These are phyloP conservation scores for Lithophane leautieri DNA, from an alignment of 2,888 invertebrate genomes.

Conservation along the genomic window DNA sequence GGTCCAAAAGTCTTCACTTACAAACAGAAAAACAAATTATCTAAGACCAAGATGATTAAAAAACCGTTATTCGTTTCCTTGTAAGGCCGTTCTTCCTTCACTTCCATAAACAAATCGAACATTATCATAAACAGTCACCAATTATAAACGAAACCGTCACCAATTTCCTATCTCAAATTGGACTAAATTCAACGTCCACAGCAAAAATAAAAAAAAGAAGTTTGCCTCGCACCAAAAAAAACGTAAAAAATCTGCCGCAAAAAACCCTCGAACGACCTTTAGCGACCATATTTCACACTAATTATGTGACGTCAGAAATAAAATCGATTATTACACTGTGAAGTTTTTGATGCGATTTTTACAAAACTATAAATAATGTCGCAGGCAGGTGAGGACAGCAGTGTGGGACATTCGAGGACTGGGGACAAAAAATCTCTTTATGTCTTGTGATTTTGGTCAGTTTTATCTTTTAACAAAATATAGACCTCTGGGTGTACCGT, in stretches of 20 bases:
- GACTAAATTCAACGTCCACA: slow-evolving; percentile 37
- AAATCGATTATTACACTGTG: slow-evolving; percentile 84
- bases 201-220: slow-evolving; percentile 20
- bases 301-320: slow-evolving; percentile 85
- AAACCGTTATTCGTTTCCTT: neutral
- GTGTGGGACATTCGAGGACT: slow-evolving; percentile 66
- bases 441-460: slow-evolving; percentile 88
- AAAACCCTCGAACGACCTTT: slow-evolving; percentile 66
- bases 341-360: slow-evolving; percentile 69
- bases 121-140: slow-evolving; percentile 51
- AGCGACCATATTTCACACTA: slow-evolving; percentile 86
- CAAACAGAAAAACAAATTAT: neutral
- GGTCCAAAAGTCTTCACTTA: neutral
- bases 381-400: slow-evolving; percentile 86
- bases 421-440: slow-evolving; percentile 82
- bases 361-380: slow-evolving; percentile 86
- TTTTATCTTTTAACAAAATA: slow-evolving; percentile 88
- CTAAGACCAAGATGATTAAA: neutral
- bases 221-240: slow-evolving; percentile 16
- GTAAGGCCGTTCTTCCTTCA: slow-evolving; percentile 1
- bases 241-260: slow-evolving; percentile 44
- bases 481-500: slow-evolving; percentile 82
- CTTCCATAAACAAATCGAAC: slow-evolving; percentile 14
- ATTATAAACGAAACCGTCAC: slow-evolving; percentile 45
- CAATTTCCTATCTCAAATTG: slow-evolving; percentile 47